Conservation (phyloP, 2,888 invertebrate genomes). For the Adineta ricciae region DNA sequence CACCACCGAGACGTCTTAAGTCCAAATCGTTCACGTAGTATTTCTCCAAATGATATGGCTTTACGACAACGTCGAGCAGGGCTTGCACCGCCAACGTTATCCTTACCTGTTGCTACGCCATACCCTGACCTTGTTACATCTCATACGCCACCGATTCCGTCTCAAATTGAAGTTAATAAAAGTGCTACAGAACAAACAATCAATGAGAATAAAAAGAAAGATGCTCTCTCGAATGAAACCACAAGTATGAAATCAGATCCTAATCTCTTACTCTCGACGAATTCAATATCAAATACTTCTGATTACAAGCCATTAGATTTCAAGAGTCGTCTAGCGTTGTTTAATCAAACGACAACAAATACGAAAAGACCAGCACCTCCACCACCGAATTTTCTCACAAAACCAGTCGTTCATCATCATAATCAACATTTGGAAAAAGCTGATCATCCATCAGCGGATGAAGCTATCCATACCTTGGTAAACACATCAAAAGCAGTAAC, state of each 20-base stretch:
- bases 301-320: constrained; percentile 8
- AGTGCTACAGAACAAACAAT: not conserved
- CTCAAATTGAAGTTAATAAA: not conserved
- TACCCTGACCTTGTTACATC: constrained; percentile 9
- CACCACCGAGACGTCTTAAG: not conserved
- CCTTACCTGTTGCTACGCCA: too few relatives aligned
- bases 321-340: not conserved
- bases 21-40: constrained; percentile 11
- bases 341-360: not conserved
- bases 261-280: not conserved
- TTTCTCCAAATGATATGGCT: not conserved
- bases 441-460: not conserved
- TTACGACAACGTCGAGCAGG: not conserved
- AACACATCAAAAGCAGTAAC: not conserved
- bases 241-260: not conserved
- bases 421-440: not conserved
- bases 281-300: not conserved
- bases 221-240: not conserved
- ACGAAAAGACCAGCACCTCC: not conserved
- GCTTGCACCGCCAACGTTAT: not conserved
- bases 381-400: not conserved
- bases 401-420: not conserved
- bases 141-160: not conserved
- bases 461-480: not conserved
- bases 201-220: not conserved